These are phyloP conservation scores for Propithecus deckenii DNA, from an alignment of 2,797 vertebrate genomes.

Conservation along the genomic window DNA sequence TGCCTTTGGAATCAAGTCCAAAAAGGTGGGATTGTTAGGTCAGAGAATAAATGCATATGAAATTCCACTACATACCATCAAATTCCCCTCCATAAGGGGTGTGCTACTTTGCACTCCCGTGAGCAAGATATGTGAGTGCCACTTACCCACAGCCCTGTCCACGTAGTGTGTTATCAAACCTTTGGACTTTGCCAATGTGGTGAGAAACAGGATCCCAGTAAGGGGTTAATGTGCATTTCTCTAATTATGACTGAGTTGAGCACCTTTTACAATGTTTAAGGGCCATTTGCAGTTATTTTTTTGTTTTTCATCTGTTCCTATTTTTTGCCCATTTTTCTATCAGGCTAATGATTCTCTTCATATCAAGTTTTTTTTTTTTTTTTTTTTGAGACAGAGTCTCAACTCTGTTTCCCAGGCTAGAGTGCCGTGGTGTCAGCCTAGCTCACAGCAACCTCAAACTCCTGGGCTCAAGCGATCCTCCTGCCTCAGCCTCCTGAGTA, in stretches of 20 bases:
- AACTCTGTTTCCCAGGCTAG: no score
- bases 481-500: no score
- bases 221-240: not conserved
- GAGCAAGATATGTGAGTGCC: not conserved
- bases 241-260: not conserved
- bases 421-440: no score
- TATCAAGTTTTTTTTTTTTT: not conserved
- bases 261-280: not conserved
- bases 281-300: not conserved
- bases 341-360: not conserved
- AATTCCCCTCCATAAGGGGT: not conserved
- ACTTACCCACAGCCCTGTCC: not conserved
- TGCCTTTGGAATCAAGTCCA: not conserved
- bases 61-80: not conserved
- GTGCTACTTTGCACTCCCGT: not conserved
- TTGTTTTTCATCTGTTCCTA: not conserved
- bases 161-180: not conserved
- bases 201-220: not conserved
- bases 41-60: not conserved
- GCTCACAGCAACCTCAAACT: no score
- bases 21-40: not conserved
- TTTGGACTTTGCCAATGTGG: not conserved
- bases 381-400: no score
- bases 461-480: no score
- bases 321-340: not conserved